A percentile compares a stretch with the other conserved stretches of the same genome.
Evolutionary conservation across 2,113 vertebrate genomes (phyloP).

Genomic region (Rynchops niger): DNA sequence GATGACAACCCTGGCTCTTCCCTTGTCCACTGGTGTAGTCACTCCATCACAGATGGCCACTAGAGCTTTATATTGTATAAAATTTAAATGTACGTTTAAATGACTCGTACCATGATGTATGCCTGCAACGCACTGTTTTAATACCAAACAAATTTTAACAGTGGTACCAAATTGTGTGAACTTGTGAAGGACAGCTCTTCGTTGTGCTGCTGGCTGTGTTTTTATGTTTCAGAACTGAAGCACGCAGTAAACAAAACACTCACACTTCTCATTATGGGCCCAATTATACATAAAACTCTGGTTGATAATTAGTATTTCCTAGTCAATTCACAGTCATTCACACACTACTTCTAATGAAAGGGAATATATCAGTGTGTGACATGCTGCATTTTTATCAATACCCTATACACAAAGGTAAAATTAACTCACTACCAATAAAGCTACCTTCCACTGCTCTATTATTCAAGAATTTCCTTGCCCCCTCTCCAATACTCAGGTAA

Average conservation of each 20-base stretch:
- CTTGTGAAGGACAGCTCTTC: background rate
- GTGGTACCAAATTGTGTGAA: background rate
- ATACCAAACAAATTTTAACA: background rate
- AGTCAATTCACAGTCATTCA: background rate
- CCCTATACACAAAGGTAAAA: background rate
- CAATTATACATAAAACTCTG: background rate
- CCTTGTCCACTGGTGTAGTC: background rate
- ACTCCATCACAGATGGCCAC: background rate
- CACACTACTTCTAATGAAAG: background rate
- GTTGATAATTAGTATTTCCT: background rate
- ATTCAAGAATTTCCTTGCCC: background rate
- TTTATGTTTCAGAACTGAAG: background rate
- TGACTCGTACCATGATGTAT: background rate
- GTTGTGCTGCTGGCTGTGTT: background rate
- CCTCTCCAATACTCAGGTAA: background rate
- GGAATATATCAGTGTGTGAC: background rate
- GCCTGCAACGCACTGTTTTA: background rate
- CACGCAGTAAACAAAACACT: background rate
- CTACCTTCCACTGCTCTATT: background rate
- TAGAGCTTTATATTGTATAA: background rate
- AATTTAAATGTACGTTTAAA: background rate
- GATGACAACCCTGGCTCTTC: background rate
- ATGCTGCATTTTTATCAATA: background rate
- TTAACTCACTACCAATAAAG: background rate
- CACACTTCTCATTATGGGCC: background rate